Percentiles rank a stretch among this genome's conserved stretches.
Evolutionary conservation across 2,113 vertebrate genomes (phyloP).

Genomic region (Gavia stellata): DNA sequence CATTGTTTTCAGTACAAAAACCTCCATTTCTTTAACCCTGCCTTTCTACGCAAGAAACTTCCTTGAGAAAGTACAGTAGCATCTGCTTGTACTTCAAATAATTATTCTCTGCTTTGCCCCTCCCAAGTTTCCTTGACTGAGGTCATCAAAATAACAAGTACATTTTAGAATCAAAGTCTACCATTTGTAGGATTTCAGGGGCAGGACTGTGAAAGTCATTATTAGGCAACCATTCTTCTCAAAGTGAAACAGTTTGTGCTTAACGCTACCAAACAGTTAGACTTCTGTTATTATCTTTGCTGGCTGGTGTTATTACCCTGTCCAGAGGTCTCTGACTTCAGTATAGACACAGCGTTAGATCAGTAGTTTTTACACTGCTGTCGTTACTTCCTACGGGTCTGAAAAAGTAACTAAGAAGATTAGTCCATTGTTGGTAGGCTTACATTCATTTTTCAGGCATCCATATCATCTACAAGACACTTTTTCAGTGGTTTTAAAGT

Average conservation of each 20-base stretch:
- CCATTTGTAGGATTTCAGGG: background rate
- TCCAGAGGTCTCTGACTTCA: background rate
- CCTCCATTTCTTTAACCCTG: background rate
- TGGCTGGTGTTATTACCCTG: background rate
- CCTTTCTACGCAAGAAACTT: background rate
- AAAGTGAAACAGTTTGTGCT: background rate
- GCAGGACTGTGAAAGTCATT: background rate
- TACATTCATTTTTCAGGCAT: background rate
- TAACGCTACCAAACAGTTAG: background rate
- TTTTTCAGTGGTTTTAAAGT: background rate
- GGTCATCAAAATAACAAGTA: background rate
- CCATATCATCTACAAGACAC: background rate
- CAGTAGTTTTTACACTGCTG: background rate
- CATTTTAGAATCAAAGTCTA: background rate
- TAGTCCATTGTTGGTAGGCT: background rate
- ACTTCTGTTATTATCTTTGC: background rate
- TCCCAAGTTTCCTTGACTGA: background rate
- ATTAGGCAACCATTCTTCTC: background rate
- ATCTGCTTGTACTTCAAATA: slow-evolving; percentile 1
- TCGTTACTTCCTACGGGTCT: background rate
- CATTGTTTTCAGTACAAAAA: background rate
- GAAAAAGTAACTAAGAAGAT: background rate
- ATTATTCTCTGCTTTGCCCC: background rate
- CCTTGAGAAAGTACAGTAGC: background rate
- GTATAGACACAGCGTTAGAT: background rate